These are phyloP conservation scores for Nyctalus aviator DNA, from an alignment of 2,797 vertebrate genomes.

Conservation along the genomic window DNA sequence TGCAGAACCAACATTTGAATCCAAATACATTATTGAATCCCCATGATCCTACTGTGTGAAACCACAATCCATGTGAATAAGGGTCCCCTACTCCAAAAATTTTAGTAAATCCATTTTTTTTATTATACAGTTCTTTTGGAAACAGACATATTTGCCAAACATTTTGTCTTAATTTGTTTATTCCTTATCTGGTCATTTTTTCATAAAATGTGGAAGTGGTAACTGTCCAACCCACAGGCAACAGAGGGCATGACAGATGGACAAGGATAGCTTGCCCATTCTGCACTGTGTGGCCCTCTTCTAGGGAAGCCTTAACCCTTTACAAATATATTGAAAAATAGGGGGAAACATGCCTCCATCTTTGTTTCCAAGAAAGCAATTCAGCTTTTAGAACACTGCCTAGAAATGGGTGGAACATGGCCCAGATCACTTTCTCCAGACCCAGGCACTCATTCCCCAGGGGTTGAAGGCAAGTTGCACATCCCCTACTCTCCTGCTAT, in stretches of 20 bases:
- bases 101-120: background rate
- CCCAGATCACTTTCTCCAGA: background rate
- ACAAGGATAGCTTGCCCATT: background rate
- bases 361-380: slow-evolving; percentile 2
- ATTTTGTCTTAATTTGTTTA: background rate
- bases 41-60: background rate
- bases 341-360: background rate
- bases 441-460: background rate
- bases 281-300: background rate
- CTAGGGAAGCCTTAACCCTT: background rate
- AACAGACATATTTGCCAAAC: background rate
- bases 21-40: background rate
- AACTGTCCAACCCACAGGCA: background rate
- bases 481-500: too few species aligned
- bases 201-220: background rate
- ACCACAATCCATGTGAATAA: background rate
- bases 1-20: background rate
- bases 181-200: slow-evolving; percentile 5
- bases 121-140: background rate
- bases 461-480: background rate
- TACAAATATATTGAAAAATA: background rate
- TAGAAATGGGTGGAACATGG: background rate
- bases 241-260: background rate
- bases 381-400: background rate
- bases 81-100: background rate